Evolutionary conservation across 2,797 vertebrate species (phyloP).

Genomic region (Argyrosomus regius): DNA sequence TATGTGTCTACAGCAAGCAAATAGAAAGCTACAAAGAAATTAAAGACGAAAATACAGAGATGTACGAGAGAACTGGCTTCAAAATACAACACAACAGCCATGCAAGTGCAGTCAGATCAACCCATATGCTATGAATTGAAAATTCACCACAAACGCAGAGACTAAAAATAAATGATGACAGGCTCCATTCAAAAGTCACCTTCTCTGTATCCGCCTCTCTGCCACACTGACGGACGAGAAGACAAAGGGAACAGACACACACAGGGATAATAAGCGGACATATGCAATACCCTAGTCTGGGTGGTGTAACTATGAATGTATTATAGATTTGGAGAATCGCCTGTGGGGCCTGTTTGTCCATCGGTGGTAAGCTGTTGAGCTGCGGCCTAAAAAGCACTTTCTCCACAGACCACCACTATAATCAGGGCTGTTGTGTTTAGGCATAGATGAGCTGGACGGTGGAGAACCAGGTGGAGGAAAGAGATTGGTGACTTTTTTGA

Average conservation of each 20-base stretch:
- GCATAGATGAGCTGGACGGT: not conserved
- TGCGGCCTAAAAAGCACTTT: not conserved
- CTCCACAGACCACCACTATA: not conserved
- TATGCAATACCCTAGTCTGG: not conserved
- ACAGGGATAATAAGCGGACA: constrained; percentile 31
- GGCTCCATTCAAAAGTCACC: constrained; percentile 49
- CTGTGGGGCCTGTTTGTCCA: not conserved
- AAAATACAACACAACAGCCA: constrained; percentile 16
- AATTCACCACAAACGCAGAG: constrained; percentile 21
- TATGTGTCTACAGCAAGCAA: not conserved
- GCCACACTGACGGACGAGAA: constrained; percentile 57
- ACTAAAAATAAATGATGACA: constrained; percentile 12
- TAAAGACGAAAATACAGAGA: not conserved
- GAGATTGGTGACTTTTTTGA: not conserved
- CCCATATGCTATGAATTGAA: not conserved
- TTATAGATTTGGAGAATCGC: not conserved
- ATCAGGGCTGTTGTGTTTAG: not conserved
- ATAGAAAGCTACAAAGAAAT: constrained; percentile 4
- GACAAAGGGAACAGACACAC: constrained; percentile 55
- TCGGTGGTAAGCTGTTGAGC: not conserved
- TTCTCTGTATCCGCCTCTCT: constrained; percentile 53
- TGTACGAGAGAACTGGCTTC: not conserved
- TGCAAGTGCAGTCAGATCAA: constrained; percentile 9
- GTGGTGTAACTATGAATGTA: not conserved
- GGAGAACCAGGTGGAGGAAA: not conserved